A percentile compares a stretch with the other conserved stretches of the same genome.
Conservation (phyloP, 2,888 invertebrate species). For the Chironomus tentans region DNA sequence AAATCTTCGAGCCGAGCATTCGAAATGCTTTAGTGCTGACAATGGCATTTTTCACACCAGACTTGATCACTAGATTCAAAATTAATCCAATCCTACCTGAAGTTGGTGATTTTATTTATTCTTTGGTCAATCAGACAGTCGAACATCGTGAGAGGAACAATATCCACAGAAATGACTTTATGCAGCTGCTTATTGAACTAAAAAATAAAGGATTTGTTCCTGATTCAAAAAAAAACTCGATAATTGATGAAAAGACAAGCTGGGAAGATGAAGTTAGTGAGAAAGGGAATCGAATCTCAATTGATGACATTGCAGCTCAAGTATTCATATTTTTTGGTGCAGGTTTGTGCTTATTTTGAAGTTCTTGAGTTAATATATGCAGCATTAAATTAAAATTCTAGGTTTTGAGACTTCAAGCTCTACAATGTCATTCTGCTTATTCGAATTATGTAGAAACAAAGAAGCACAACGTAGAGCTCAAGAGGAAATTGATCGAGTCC, state of each 20-base stretch:
- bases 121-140: slow-evolving; percentile 30
- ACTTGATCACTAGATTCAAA: neutral
- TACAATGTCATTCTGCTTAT: too few species aligned
- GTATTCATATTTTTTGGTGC: slow-evolving; percentile 28
- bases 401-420: too few species aligned
- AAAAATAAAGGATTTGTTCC: slow-evolving; percentile 29
- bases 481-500: slow-evolving; percentile 32
- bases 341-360: neutral
- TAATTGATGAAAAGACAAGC: neutral
- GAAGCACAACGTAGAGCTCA: too few species aligned
- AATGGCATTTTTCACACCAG: slow-evolving; percentile 29
- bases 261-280: neutral
- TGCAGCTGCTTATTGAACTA: slow-evolving; percentile 38
- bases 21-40: slow-evolving; percentile 29
- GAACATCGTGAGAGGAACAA: slow-evolving; percentile 29
- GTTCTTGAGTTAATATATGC: too few species aligned
- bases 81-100: neutral
- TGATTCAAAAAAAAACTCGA: neutral
- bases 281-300: slow-evolving; percentile 3
- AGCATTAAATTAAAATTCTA: too few species aligned
- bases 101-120: slow-evolving; percentile 29
- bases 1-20: slow-evolving; percentile 30
- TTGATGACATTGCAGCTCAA: slow-evolving; percentile 31
- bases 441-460: too few species aligned
- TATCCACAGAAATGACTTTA: slow-evolving; percentile 37